These are phyloP conservation scores for Pogonocherus hispidulus DNA, from an alignment of 2,888 invertebrate species.

Conservation along the genomic window DNA sequence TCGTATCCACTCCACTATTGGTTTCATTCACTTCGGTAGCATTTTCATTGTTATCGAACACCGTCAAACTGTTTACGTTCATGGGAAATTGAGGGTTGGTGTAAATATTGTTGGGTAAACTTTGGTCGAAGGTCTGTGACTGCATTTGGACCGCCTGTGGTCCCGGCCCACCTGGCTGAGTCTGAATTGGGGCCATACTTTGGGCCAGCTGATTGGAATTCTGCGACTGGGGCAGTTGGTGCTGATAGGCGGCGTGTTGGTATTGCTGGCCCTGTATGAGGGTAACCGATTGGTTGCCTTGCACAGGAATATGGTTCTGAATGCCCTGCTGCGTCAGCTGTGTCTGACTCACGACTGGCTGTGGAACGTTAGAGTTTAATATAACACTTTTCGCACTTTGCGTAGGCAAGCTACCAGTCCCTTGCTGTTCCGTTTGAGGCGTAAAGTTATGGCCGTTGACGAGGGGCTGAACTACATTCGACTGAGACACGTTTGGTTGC, in stretches of 20 bases:
- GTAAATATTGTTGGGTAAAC: conserved; percentile 61
- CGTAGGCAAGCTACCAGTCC: conserved; percentile 60
- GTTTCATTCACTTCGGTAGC: conserved; percentile 48
- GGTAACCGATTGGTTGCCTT: conserved; percentile 40
- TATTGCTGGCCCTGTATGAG: conserved; percentile 44
- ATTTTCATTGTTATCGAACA: conserved; percentile 52
- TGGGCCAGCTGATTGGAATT: conserved; percentile 31
- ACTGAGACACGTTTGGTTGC: conserved; percentile 59
- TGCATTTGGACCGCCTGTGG: conserved; percentile 38
- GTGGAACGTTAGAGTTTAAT: conserved; percentile 52
- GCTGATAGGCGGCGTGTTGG: conserved; percentile 60
- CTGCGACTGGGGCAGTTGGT: conserved; percentile 39
- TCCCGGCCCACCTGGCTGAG: conserved; percentile 39
- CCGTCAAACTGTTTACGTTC: conserved; percentile 63
- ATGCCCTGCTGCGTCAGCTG: conserved; percentile 44
- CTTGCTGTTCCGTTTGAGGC: conserved; percentile 55
- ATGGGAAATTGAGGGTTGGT: conserved; percentile 66
- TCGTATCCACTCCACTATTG: conserved; percentile 51
- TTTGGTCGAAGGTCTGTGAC: conserved; percentile 52
- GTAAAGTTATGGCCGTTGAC: conserved; percentile 66
- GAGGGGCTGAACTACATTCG: conserved; percentile 58
- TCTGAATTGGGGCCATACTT: conserved; percentile 37
- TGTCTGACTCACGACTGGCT: conserved; percentile 43
- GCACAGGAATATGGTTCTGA: conserved; percentile 44
- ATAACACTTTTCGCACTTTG: conserved; percentile 64